Base-by-base conservation (phyloP, 2,113 vertebrate genomes). In the Xenopus tropicalis region DNA sequence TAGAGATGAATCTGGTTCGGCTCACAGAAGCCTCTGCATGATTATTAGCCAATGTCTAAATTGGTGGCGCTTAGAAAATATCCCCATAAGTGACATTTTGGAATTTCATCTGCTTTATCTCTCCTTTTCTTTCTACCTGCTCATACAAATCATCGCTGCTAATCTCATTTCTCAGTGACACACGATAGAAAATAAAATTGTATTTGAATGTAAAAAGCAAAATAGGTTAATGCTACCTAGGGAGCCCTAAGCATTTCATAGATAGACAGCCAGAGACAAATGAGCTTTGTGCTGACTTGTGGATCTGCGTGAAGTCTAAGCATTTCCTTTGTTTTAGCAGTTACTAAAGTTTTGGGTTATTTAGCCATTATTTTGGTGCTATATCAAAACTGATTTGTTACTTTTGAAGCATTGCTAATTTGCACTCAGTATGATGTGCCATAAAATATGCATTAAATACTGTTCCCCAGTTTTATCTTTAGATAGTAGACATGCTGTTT, bases 371-470 rank as follows among this genome's bases (percentile, higher is more conserved):
- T 12, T 62, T 51, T 62, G 62, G 61, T 61, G 57, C 43, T 71
- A 58, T 62, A 62, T 61, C 62, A 37, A 42, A 71, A 21, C 56
- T 22, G 69, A 46, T 58, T 61, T 51, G 44, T 62, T 62, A 24
- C 22, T 61, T 71, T 71, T 61, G 48, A 71, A 71, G 59, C 51
- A 71, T 51, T 61, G 42, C 69, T 71, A 51, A 62, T 71, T 57
- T 58, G 16, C 61, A 44, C 58, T 62, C 43, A 22, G 42, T 29
- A 23, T 61, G 69, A 61, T 37, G 29, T 37, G 29, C 10, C 6
- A 37, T 37, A 37, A 37, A 37, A 37, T 37, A 5, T 37, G 29
- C 29, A 37, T 37, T 37, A 37, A 37, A 37, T 37, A 37, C 6
- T 37, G 29, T 37, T 37, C 6, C 29, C 29, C 29, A 37, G 1